Evolutionary conservation across 37 sponge, comb jelly and placozoan genomes (phyloP), one percentile per base, ranked within the genome.

Genomic region (Diacarnus erythraeanus): DNA sequence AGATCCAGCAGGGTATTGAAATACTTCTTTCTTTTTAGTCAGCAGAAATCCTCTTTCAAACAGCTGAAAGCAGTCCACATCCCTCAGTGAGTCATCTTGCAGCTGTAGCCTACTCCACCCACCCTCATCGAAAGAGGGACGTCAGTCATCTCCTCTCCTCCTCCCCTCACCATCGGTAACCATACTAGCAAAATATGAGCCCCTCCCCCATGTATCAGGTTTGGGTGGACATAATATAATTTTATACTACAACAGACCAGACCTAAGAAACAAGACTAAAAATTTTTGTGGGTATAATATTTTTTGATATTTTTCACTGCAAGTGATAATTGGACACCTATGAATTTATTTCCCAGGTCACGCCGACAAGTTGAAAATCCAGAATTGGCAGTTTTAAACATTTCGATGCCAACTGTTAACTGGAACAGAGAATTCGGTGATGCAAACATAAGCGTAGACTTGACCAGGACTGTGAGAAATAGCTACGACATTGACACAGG

Each of bases 391-490:
- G 63, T 81, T 1, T 58, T 59, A 38, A 91, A 91, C 44, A 79
- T 86, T 9, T 63, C 83, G 30, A 83, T 83, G 76, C 92, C 92
- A 20, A 54, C 78, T 23, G 82, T 92, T 43, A 65, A 64, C 33
- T 92, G 92, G 92, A 77, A 76, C 42, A 56, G 63, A 38, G 59
- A 76, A 43, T 87, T 88, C 84, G 92, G 92, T 31, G 85, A 81
- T 23, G 36, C 56, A 2, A 92, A 92, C 47, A 92, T 92, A 44
- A 92, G 80, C 37, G 71, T 71, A 29, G 80, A 84, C 18, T 38
- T 92, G 37, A 59, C 77, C 40, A 80, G 86, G 39, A 60, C 63
- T 23, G 57, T 77, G 23, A 6, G 26, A 5, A 92, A 92, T 63
- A 72, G 69, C 74, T 88, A 72, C 44, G 39, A 54, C 25, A 71